Conservation (phyloP, 2,113 vertebrate genomes). For the Mus spicilegus region DNA sequence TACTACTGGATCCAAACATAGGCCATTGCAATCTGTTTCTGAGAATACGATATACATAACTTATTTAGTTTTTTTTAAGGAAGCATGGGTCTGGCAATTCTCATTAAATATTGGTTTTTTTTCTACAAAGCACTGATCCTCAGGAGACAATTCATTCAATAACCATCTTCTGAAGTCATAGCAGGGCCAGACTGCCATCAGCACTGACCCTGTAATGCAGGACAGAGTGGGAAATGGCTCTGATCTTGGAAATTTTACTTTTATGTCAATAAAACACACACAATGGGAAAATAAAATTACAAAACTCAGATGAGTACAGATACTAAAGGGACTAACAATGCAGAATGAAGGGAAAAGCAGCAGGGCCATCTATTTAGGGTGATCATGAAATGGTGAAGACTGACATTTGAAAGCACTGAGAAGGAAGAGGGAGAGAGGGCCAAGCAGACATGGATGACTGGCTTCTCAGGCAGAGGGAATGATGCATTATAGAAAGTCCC, state of each 20-base stretch:
- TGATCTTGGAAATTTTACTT: background rate
- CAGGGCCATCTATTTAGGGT: background rate
- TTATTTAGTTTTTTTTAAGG: background rate
- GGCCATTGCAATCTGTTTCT: background rate
- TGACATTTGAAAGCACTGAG: background rate
- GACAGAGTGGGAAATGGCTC: background rate
- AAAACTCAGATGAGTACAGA: background rate
- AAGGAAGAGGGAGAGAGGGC: background rate
- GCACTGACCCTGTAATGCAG: background rate
- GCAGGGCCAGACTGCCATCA: background rate
- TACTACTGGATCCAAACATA: background rate
- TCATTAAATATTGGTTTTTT: background rate
- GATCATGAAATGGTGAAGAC: background rate
- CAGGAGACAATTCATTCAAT: background rate
- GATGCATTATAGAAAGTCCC: background rate
- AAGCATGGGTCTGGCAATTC: background rate
- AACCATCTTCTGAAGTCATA: background rate
- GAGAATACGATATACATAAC: background rate
- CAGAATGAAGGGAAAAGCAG: background rate
- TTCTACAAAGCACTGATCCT: background rate
- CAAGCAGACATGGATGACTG: background rate
- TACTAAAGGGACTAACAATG: background rate
- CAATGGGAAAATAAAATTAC: background rate
- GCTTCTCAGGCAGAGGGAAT: background rate
- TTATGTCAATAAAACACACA: background rate